Base-by-base conservation (phyloP, 2,113 vertebrate genomes). In the Murina feae region DNA sequence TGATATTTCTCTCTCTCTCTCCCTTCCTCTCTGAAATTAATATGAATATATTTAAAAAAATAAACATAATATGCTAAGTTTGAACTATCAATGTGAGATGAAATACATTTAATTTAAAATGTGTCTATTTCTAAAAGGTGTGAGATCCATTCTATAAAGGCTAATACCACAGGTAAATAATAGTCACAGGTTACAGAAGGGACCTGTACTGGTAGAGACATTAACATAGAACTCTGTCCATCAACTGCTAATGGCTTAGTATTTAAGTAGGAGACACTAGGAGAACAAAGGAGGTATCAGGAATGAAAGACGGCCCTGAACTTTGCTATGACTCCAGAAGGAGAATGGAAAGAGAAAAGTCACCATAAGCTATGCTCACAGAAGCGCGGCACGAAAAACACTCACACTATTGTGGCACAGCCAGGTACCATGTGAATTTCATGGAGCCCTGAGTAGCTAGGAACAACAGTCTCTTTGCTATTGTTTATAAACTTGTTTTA, bases 71-170 rank as follows among this genome's bases (percentile, higher is more conserved):
- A n/a, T 83, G 85, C 37, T 90, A 89, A 83, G 74, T 90, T 96
- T 82, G 94, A 92, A 92, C 55, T 5, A 44, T 30, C 65, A 91
- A 53, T n/a, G 32, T 89, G 66, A 90, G 53, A 69, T 90, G 65
- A 93, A 95, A 96, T 9, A 83, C 28, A 93, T 86, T 92, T 21
- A 91, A 94, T 89, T 92, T 96, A 83, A 58, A 94, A 93, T 21
- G 2, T 60, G 14, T 12, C 66, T 68, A 55, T 87, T 89, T 81
- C 80, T 47, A 32, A 12, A 2, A 79, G 11, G 23, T 58, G 28
- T 86, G 66, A 30, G 86, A 13, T 47, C 35, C 83, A 79, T 89
- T 74, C 49, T 69, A 0, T 23, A 89, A 92, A 83, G 63, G 76
- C 44, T 63, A 30, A 86, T 1, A 25, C 49, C 49, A 69, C 6